A percentile compares a stretch with the other conserved stretches of the same genome.
Conservation (phyloP, 2,888 invertebrate species). For the Drosophila pseudotakahashii region DNA sequence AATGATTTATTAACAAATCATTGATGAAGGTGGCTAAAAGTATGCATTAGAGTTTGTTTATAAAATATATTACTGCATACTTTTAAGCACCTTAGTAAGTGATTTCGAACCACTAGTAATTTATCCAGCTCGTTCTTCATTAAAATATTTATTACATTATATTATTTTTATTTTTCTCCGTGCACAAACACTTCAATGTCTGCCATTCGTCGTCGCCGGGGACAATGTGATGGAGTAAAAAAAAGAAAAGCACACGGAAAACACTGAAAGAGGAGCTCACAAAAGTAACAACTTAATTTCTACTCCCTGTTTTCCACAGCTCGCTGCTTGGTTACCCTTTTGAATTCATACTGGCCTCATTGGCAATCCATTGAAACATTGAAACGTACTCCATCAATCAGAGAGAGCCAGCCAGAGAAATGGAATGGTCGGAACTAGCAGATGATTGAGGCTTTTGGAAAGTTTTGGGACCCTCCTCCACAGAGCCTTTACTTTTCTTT, state of each 20-base stretch:
- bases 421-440: slow-evolving; percentile 2
- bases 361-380: slow-evolving; percentile 26
- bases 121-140: no score
- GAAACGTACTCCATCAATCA: slow-evolving; percentile 43
- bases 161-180: slow-evolving; percentile 1
- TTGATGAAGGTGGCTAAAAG: no score
- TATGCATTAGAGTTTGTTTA: no score
- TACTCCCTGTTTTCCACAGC: slow-evolving; percentile 12
- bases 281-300: slow-evolving; percentile 57
- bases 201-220: slow-evolving; percentile 36
- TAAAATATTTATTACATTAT: no score
- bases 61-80: no score
- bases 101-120: no score
- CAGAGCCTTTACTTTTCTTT: neutral
- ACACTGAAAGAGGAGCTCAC: slow-evolving; percentile 13
- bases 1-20: no score
- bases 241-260: slow-evolving; percentile 7
- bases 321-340: slow-evolving; percentile 34
- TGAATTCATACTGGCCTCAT: slow-evolving; percentile 22
- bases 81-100: no score
- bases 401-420: slow-evolving; percentile 2
- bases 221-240: slow-evolving; percentile 34
- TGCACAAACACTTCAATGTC: slow-evolving; percentile 39
- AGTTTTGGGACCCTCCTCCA: slow-evolving; percentile 1
- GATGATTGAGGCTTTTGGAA: slow-evolving; percentile 4